phyloP scores from a whole-genome alignment of 2,797 vertebrate species.

The Sebastes vulpes region DNA sequence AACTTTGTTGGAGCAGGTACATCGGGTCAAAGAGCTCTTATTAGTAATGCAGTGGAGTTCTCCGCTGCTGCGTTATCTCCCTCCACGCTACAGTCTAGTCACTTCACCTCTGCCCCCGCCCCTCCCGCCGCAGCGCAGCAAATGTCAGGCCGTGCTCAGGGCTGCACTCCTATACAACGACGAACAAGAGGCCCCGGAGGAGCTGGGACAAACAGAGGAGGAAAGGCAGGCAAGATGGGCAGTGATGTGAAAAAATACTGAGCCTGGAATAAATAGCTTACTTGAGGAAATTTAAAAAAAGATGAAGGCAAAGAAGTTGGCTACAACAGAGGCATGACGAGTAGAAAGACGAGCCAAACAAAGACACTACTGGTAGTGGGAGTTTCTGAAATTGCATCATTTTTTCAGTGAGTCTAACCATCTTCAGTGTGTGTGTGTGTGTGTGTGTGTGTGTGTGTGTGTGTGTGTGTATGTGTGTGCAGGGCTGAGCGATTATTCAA shows the following conservation, averaged over 20 bases:
- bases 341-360: background rate
- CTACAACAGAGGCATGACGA: background rate
- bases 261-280: background rate
- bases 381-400: background rate
- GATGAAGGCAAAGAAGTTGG: background rate
- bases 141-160: slow-evolving; percentile 59
- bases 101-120: slow-evolving; percentile 22
- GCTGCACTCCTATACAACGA: background rate
- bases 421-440: no score
- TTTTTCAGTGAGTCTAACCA: background rate
- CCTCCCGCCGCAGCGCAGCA: background rate
- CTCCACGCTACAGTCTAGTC: slow-evolving; percentile 16
- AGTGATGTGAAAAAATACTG: background rate
- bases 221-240: background rate
- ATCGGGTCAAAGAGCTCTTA: slow-evolving; percentile 23
- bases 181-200: slow-evolving; percentile 10
- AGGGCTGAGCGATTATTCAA: background rate
- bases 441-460: background rate
- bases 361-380: background rate
- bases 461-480: no score
- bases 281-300: background rate
- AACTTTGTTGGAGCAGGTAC: slow-evolving; percentile 19
- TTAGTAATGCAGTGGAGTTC: slow-evolving; percentile 41
- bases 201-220: background rate
- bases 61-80: slow-evolving; percentile 27